phyloP scores from a whole-genome alignment of 30 jellyfish, hydroid and myxozoan species.

The Pelagia noctiluca region DNA sequence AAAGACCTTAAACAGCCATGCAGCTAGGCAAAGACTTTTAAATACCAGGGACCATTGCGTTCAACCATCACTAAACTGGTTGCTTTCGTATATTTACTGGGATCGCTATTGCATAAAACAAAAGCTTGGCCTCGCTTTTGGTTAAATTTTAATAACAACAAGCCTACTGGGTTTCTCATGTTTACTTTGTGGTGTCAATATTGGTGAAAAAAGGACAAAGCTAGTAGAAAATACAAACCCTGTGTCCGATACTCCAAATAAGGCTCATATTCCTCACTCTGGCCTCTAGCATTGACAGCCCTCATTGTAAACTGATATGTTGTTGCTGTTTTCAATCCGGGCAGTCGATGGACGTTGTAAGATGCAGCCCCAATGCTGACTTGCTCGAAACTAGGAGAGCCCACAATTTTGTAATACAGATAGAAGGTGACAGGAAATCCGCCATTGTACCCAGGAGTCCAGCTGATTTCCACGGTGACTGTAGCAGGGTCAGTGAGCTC shows the following conservation, averaged over 20 bases:
- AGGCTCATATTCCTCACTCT: conserved; percentile 66
- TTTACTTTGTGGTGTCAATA: background rate
- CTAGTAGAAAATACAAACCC: conserved; percentile 36
- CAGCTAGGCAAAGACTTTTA: too few species aligned
- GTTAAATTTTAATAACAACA: too few species aligned
- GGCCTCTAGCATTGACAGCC: conserved; percentile 72
- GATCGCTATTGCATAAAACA: too few species aligned
- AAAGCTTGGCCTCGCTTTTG: too few species aligned
- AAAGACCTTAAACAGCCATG: too few species aligned
- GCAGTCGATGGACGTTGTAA: conserved; percentile 28
- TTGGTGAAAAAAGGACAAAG: background rate
- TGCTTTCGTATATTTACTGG: too few species aligned
- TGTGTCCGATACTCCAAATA: conserved; percentile 34
- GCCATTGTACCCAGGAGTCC: conserved; percentile 94
- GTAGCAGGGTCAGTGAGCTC: conserved; percentile 92
- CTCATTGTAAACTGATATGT: conserved; percentile 68
- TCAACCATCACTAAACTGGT: too few species aligned
- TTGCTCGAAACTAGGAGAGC: conserved; percentile 33
- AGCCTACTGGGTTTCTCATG: too few species aligned
- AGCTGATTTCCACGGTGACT: conserved; percentile 63
- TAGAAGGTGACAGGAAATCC: conserved; percentile 82
- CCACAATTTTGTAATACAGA: conserved; percentile 65
- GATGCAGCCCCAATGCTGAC: conserved; percentile 59
- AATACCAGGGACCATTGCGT: too few species aligned
- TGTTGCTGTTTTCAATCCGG: conserved; percentile 67